These are phyloP conservation scores for Ptilorrhoa leucosticta DNA, from an alignment of 2,113 vertebrate genomes.

Conservation along the genomic window DNA sequence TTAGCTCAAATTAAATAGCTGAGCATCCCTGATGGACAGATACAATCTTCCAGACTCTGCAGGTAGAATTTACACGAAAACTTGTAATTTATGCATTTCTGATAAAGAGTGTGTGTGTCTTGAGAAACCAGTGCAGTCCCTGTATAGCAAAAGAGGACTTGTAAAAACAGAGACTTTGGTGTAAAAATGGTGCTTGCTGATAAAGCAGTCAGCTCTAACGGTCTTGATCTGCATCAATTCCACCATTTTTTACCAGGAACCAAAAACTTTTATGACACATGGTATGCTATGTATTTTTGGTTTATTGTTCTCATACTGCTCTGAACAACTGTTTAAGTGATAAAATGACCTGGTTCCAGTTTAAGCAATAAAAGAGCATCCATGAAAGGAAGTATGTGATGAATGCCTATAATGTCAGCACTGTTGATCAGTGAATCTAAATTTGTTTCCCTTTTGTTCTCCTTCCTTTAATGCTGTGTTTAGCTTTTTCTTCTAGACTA, in stretches of 20 bases:
- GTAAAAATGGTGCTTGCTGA: neutral
- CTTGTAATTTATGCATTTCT: neutral
- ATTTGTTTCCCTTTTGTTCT: neutral
- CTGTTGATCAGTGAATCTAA: neutral
- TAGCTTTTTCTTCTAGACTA: neutral
- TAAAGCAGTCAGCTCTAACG: neutral
- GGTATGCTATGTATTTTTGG: neutral
- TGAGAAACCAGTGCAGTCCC: neutral
- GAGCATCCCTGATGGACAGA: neutral
- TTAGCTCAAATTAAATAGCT: neutral
- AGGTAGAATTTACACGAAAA: neutral
- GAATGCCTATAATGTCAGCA: neutral
- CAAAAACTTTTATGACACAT: neutral
- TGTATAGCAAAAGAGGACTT: neutral
- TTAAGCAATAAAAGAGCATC: neutral
- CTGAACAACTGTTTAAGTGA: neutral
- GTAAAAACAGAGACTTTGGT: neutral
- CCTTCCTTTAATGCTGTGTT: neutral
- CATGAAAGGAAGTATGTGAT: neutral
- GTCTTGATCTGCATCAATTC: neutral
- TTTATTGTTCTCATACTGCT: neutral
- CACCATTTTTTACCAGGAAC: neutral
- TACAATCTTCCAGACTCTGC: neutral
- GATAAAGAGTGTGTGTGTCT: neutral
- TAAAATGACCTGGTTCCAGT: neutral